These are phyloP conservation scores for Athene cunicularia DNA, from an alignment of 2,113 vertebrate species.

Conservation along the genomic window DNA sequence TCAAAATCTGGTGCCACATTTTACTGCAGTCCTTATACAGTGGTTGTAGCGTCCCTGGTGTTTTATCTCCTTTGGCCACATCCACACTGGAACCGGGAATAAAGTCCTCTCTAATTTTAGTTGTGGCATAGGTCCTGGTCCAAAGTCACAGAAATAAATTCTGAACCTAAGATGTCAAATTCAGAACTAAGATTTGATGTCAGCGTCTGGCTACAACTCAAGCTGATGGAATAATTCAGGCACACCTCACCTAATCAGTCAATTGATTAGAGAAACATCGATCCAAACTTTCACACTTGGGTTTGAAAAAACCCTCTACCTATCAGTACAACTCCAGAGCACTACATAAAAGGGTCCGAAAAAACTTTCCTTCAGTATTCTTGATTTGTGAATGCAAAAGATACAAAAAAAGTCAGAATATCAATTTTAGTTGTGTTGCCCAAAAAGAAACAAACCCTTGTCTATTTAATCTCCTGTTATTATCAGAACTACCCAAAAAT, in stretches of 20 bases:
- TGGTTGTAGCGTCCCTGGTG: not conserved
- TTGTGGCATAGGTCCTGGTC: not conserved
- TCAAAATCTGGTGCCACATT: not conserved
- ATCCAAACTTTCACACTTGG: not conserved
- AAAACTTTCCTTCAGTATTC: not conserved
- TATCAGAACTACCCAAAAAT: not conserved
- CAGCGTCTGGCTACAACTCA: not conserved
- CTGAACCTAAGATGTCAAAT: not conserved
- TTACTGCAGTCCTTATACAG: not conserved
- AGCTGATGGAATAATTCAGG: not conserved
- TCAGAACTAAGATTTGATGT: not conserved
- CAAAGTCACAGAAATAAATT: not conserved
- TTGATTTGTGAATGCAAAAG: not conserved
- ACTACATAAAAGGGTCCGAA: not conserved
- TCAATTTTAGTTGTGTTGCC: not conserved
- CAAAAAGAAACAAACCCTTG: not conserved
- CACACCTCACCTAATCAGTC: not conserved
- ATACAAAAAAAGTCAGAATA: not conserved
- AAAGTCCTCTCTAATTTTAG: not conserved
- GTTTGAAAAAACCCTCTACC: not conserved
- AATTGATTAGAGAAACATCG: not conserved
- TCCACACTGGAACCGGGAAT: not conserved
- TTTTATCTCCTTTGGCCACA: not conserved
- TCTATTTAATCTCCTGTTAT: not conserved
- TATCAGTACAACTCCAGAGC: not conserved